Conservation (phyloP, 2,113 vertebrate species). For the Lonchura striata region DNA sequence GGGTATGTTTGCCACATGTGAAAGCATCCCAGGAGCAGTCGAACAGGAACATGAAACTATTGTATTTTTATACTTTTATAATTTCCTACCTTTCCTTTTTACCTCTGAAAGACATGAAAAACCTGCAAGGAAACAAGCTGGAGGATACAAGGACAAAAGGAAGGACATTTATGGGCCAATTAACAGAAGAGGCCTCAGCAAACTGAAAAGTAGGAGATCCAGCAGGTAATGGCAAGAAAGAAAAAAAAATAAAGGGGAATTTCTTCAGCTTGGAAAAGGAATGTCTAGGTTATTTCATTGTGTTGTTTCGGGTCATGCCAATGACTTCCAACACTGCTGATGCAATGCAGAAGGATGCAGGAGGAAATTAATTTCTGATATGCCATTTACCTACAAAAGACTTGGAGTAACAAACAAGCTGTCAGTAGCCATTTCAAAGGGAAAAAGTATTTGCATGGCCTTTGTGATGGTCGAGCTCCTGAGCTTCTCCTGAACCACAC, state of each 20-base stretch:
- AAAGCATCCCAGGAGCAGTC: constrained; percentile 1
- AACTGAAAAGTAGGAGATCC: neutral
- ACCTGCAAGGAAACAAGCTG: neutral
- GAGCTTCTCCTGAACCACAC: neutral
- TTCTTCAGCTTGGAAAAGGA: neutral
- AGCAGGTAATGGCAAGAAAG: neutral
- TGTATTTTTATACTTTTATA: neutral
- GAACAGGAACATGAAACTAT: neutral
- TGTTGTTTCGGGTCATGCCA: neutral
- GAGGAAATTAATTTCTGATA: neutral
- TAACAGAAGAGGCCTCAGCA: neutral
- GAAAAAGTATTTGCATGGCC: neutral
- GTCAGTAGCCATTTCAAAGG: neutral
- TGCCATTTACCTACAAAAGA: neutral
- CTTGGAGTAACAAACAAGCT: neutral
- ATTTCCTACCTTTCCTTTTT: neutral
- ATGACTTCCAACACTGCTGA: neutral
- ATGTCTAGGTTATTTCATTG: neutral
- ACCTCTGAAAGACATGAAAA: constrained; percentile 9
- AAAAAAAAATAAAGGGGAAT: neutral
- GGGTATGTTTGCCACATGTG: constrained; percentile 47
- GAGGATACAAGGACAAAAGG: neutral
- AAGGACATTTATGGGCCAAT: neutral
- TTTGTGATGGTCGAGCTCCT: neutral
- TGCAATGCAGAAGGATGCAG: neutral